A percentile compares a stretch with the other conserved stretches of the same genome.
Conservation (phyloP, 2,113 vertebrate species). For the Chroicocephalus ridibundus region DNA sequence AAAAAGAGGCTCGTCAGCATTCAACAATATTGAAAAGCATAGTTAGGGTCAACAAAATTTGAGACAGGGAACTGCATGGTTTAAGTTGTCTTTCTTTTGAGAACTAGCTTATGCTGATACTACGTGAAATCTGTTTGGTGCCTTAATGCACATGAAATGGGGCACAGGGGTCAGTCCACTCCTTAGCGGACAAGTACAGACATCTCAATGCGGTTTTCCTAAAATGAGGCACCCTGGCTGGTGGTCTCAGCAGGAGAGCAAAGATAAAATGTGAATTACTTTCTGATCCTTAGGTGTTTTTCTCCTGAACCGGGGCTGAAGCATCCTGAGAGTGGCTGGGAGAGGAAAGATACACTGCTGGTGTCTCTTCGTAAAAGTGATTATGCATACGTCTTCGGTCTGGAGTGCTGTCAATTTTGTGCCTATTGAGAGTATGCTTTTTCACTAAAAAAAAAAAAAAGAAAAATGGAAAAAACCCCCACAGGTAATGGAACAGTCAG, state of each 20-base stretch:
- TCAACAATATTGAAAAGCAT: rapidly evolving
- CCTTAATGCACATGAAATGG: neutral
- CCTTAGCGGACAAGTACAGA: neutral
- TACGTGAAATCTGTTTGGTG: neutral
- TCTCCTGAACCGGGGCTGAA: neutral
- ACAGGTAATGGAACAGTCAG: constrained; percentile 57
- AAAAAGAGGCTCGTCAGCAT: neutral
- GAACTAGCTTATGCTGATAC: neutral
- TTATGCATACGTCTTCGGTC: neutral
- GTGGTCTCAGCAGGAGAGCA: neutral
- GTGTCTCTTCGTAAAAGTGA: neutral
- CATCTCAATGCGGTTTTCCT: neutral
- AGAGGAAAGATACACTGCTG: neutral
- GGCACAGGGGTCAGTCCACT: neutral
- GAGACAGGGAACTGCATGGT: rapidly evolving
- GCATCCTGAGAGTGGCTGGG: neutral
- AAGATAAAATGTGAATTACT: neutral
- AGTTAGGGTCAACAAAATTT: neutral
- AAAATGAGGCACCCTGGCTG: neutral
- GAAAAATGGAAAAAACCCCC: neutral
- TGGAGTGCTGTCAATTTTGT: constrained; percentile 47
- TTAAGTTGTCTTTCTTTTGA: neutral
- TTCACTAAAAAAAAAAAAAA: neutral
- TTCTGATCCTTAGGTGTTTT: neutral
- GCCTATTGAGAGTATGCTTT: constrained; percentile 40